phyloP scores from a whole-genome alignment of 2,113 vertebrate genomes.

The Guaruba guarouba region DNA sequence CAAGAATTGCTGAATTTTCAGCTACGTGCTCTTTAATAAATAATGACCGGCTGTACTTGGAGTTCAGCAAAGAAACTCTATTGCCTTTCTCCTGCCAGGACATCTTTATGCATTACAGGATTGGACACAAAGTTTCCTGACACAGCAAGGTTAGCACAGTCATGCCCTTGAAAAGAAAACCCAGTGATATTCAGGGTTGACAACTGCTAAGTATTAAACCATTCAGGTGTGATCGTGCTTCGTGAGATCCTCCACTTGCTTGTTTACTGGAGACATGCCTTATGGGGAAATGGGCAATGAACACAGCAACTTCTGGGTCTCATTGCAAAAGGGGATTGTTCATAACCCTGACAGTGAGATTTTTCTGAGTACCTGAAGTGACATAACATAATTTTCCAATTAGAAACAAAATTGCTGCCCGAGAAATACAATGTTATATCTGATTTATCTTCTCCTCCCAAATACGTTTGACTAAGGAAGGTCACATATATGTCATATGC shows the following conservation, averaged over 20 bases:
- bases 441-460: not conserved
- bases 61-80: slow-evolving; percentile 7
- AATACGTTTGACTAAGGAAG: not conserved
- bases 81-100: slow-evolving; percentile 13
- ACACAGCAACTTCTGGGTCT: not conserved
- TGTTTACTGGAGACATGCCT: not conserved
- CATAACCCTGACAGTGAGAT: not conserved
- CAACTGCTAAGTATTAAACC: not conserved
- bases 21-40: slow-evolving; percentile 35
- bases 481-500: not conserved
- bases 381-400: not conserved
- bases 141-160: slow-evolving; percentile 35
- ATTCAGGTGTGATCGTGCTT: not conserved
- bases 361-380: not conserved
- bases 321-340: not conserved
- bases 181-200: not conserved
- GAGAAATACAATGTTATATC: not conserved
- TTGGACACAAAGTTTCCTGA: not conserved
- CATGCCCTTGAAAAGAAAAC: not conserved
- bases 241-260: not conserved
- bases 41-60: slow-evolving; percentile 27
- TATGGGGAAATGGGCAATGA: accelerated
- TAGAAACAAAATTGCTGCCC: not conserved
- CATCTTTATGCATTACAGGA: not conserved
- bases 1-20: slow-evolving; percentile 13